phyloP scores from a whole-genome alignment of 2,113 vertebrate genomes.

The Rhea pennata region DNA sequence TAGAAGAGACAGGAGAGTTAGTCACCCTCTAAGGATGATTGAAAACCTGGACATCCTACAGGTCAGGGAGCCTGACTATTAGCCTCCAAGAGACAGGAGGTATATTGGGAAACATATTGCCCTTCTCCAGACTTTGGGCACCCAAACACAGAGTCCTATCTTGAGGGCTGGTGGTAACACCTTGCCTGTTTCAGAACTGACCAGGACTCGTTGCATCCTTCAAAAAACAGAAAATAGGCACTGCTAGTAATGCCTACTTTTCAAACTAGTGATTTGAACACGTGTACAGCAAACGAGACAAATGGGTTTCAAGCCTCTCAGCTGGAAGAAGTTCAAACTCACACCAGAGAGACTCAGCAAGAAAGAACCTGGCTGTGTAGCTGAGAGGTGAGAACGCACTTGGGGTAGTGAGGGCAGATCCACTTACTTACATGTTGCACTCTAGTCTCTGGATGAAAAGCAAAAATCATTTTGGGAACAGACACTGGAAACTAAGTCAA shows the following conservation, averaged over 20 bases:
- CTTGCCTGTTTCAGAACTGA: background rate
- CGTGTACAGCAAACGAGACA: background rate
- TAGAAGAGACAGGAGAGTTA: background rate
- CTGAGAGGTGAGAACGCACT: background rate
- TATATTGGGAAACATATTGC: fast-evolving
- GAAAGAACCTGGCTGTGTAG: background rate
- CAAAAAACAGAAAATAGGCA: background rate
- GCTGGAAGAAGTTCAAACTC: conserved; percentile 4
- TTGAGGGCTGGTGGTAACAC: background rate
- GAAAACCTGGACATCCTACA: background rate
- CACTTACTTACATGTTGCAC: background rate
- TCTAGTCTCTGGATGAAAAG: background rate
- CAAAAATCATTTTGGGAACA: background rate
- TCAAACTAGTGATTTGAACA: background rate
- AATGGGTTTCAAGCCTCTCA: background rate
- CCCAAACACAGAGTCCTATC: background rate
- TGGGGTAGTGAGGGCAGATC: background rate
- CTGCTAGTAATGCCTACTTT: background rate
- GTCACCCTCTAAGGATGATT: background rate
- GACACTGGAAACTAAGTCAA: background rate
- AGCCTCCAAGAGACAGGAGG: background rate
- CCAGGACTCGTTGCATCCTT: background rate
- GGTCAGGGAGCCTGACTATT: background rate
- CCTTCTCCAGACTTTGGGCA: background rate
- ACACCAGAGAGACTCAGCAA: conserved; percentile 18